Conservation (phyloP, 2,888 invertebrate genomes). For the Philereme transversata region DNA sequence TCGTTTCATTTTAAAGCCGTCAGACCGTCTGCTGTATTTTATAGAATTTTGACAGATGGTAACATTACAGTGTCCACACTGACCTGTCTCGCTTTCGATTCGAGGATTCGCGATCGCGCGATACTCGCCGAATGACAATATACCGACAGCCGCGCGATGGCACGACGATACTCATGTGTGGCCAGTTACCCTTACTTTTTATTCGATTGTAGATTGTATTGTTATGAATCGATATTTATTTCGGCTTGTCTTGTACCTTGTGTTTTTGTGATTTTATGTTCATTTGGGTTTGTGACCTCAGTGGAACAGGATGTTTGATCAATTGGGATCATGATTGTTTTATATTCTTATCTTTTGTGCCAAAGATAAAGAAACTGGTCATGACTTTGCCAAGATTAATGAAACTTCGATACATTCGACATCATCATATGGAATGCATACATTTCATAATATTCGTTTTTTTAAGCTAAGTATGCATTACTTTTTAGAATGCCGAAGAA, state of each 20-base stretch:
- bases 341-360: not conserved
- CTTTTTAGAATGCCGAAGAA: too few relatives aligned
- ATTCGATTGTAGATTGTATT: constrained; percentile 79
- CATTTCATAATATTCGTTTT: too few relatives aligned
- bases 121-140: constrained; percentile 71
- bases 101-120: constrained; percentile 63
- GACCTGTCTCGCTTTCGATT: constrained; percentile 58
- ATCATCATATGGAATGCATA: too few relatives aligned
- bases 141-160: constrained; percentile 58
- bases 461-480: too few relatives aligned
- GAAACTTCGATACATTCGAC: too few relatives aligned
- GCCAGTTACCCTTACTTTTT: constrained; percentile 73
- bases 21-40: constrained; percentile 31
- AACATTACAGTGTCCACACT: constrained; percentile 56
- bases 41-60: constrained; percentile 64
- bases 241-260: constrained; percentile 60
- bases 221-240: constrained; percentile 80
- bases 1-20: constrained; percentile 24
- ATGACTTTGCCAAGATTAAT: not conserved
- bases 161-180: constrained; percentile 58
- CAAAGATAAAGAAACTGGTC: not conserved
- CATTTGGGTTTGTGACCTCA: constrained; percentile 24
- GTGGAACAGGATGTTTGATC: constrained; percentile 1
- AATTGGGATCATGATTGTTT: not conserved
- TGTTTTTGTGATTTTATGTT: constrained; percentile 61